These are phyloP conservation scores for Thymelicus acteon DNA, from an alignment of 2,888 invertebrate species.

Conservation along the genomic window DNA sequence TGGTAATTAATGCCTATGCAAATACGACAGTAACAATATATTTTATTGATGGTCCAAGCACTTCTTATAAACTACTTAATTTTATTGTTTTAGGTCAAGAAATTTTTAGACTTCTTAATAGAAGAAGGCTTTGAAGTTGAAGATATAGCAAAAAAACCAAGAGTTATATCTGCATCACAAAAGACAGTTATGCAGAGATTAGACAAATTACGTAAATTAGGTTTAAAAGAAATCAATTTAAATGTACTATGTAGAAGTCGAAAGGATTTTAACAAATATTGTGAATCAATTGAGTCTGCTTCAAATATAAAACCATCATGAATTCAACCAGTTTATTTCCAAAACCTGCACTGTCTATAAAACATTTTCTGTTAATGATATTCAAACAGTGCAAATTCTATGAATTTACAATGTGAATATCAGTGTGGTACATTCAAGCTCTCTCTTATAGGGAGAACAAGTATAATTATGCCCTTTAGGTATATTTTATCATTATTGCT, in stretches of 20 bases:
- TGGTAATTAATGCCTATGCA: no score
- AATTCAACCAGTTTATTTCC: conserved; percentile 15
- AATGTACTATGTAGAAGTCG: conserved; percentile 84
- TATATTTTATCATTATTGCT: not conserved
- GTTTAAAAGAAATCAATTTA: conserved; percentile 76
- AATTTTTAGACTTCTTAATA: conserved; percentile 84
- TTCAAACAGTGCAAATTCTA: not conserved
- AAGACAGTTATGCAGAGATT: conserved; percentile 83
- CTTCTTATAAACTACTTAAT: not conserved
- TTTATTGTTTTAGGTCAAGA: conserved; percentile 76
- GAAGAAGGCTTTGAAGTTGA: conserved; percentile 79
- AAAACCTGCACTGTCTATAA: not conserved
- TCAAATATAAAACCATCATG: conserved; percentile 32
- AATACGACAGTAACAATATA: no score
- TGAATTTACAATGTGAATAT: not conserved
- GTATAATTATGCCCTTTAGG: no score
- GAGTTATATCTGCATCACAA: conserved; percentile 83
- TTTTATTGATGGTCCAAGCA: no score
- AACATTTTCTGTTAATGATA: not conserved
- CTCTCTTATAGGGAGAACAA: no score
- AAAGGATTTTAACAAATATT: conserved; percentile 81
- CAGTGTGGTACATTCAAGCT: no score
- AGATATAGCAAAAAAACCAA: conserved; percentile 82
- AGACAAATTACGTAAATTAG: conserved; percentile 73
- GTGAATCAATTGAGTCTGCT: conserved; percentile 55